Evolutionary conservation across 2,797 vertebrate genomes (phyloP).

Genomic region (Taeniopygia guttata): DNA sequence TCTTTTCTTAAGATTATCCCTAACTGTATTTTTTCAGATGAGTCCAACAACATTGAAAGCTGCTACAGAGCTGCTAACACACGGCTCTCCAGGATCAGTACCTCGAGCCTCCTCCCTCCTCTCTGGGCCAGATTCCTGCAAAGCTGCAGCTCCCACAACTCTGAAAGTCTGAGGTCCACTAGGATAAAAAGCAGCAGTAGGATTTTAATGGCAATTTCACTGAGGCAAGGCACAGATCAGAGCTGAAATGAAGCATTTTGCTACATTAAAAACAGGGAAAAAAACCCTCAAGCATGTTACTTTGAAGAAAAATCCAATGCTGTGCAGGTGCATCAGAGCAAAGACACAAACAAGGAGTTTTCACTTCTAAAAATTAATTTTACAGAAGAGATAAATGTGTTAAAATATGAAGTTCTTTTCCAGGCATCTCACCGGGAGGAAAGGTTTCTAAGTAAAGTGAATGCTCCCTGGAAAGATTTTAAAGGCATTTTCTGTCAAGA

Average conservation of each 20-base stretch:
- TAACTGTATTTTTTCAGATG: not conserved
- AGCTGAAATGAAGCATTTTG: not conserved
- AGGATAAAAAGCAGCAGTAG: not conserved
- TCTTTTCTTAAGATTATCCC: not conserved
- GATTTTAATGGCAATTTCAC: not conserved
- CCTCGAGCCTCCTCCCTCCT: not conserved
- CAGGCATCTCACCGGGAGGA: not conserved
- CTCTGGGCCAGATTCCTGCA: not conserved
- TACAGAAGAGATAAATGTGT: not conserved
- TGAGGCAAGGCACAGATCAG: not conserved
- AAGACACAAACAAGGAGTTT: not conserved
- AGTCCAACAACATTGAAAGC: fast-evolving
- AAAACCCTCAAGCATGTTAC: not conserved
- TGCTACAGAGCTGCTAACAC: not conserved
- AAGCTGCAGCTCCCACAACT: not conserved
- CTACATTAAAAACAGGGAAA: not conserved
- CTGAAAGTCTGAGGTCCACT: not conserved
- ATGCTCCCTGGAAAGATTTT: not conserved
- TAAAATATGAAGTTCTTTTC: not conserved
- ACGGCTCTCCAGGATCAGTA: fast-evolving
- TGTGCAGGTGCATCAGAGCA: not conserved
- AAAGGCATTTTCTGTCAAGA: not conserved
- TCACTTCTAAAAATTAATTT: not conserved
- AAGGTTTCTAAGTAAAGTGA: not conserved
- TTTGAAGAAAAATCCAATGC: not conserved